Evolutionary conservation across 2,113 vertebrate genomes (phyloP).

Genomic region (Ptilonorhynchus violaceus): DNA sequence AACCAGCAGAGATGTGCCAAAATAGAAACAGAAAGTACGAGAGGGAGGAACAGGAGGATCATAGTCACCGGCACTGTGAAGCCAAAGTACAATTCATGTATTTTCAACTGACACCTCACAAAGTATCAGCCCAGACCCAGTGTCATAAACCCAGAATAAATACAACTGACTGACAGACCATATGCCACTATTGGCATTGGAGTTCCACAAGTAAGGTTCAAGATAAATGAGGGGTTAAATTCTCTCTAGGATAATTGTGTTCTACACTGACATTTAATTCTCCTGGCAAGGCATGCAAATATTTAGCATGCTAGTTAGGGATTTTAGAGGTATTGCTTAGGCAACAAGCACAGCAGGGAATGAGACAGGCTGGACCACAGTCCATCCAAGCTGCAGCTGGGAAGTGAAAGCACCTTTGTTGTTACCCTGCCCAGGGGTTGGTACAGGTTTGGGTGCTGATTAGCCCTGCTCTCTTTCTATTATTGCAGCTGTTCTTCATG

Average conservation of each 20-base stretch:
- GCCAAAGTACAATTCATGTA: not conserved
- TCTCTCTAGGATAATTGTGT: not conserved
- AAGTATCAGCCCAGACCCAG: not conserved
- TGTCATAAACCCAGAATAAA: not conserved
- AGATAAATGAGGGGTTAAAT: not conserved
- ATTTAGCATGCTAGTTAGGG: not conserved
- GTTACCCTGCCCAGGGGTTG: not conserved
- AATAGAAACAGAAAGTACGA: not conserved
- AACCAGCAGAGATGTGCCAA: not conserved
- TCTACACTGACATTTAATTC: not conserved
- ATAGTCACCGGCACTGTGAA: not conserved
- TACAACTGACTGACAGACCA: not conserved
- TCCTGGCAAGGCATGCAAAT: not conserved
- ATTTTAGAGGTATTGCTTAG: not conserved
- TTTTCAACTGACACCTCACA: not conserved
- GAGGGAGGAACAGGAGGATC: not conserved
- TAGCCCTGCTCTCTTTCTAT: not conserved
- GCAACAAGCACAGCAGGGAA: not conserved
- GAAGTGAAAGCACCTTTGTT: not conserved
- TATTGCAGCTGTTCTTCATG: rapidly evolving
- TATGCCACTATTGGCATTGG: not conserved
- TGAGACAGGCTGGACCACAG: not conserved
- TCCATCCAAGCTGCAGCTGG: not conserved
- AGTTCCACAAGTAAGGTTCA: not conserved
- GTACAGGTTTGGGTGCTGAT: not conserved